phyloP scores from a whole-genome alignment of 2,797 vertebrate genomes.

The Siniperca undulata region DNA sequence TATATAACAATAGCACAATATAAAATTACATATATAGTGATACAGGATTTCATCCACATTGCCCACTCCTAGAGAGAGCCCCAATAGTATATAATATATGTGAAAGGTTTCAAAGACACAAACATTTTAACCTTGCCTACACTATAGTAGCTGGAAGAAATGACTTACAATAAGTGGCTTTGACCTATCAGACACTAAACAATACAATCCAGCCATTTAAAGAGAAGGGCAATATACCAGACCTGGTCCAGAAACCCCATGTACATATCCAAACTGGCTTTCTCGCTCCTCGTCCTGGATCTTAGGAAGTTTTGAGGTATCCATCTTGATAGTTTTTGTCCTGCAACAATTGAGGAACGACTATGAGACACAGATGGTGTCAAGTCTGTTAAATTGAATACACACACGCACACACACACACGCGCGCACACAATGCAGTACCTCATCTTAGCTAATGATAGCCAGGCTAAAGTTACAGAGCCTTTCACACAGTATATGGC shows the following conservation, averaged over 20 bases:
- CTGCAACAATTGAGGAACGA: slow-evolving; percentile 21
- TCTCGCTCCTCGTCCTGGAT: slow-evolving; percentile 93
- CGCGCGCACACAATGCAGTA: neutral
- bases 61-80: too few relatives aligned
- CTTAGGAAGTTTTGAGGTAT: slow-evolving; percentile 93
- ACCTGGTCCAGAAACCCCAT: slow-evolving; percentile 96
- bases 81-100: too few relatives aligned
- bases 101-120: neutral
- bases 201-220: neutral
- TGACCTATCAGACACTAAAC: neutral
- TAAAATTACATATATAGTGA: neutral
- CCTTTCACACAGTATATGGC: neutral
- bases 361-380: neutral
- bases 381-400: too few relatives aligned
- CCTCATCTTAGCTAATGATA: neutral
- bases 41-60: too few relatives aligned
- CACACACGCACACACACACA: neutral
- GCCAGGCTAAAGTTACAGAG: neutral
- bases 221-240: slow-evolving; percentile 37
- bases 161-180: neutral
- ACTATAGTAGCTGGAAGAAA: neutral
- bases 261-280: slow-evolving; percentile 91
- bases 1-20: too few relatives aligned
- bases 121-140: neutral
- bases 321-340: slow-evolving; percentile 83